A percentile compares a stretch with the other conserved stretches of the same genome.
Conservation (phyloP, 2,888 invertebrate species). For the Leucophenga maculata region DNA sequence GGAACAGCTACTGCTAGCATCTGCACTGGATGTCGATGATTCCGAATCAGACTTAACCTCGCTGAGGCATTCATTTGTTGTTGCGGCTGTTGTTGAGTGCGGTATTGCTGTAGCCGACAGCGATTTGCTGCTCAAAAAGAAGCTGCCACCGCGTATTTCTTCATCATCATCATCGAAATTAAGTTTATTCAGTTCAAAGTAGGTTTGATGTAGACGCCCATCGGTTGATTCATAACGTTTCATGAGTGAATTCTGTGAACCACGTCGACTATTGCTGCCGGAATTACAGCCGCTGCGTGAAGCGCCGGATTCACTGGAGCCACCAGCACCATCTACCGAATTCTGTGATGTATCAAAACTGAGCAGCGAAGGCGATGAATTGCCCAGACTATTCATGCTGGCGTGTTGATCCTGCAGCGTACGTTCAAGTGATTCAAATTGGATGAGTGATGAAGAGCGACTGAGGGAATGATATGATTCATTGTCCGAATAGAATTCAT, state of each 20-base stretch:
- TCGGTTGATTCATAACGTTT: slow-evolving; percentile 69
- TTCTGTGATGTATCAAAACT: slow-evolving; percentile 56
- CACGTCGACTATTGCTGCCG: slow-evolving; percentile 60
- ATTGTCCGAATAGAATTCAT: slow-evolving; percentile 72
- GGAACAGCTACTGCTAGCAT: slow-evolving; percentile 49
- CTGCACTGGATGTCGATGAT: slow-evolving; percentile 45
- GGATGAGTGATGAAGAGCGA: slow-evolving; percentile 85
- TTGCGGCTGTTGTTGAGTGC: neutral
- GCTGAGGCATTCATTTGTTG: slow-evolving; percentile 27
- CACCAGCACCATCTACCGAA: slow-evolving; percentile 31
- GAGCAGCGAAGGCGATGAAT: slow-evolving; percentile 70
- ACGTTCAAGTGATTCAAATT: slow-evolving; percentile 87
- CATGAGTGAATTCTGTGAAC: slow-evolving; percentile 64
- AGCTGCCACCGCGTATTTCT: slow-evolving; percentile 32
- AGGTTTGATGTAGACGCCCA: slow-evolving; percentile 69
- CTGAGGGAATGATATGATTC: slow-evolving; percentile 78
- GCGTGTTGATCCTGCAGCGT: slow-evolving; percentile 73
- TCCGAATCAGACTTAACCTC: slow-evolving; percentile 63
- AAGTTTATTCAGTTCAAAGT: slow-evolving; percentile 70
- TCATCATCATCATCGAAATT: slow-evolving; percentile 64
- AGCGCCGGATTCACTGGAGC: slow-evolving; percentile 35
- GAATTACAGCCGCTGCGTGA: slow-evolving; percentile 55
- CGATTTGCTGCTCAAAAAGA: slow-evolving; percentile 46
- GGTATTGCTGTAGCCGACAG: slow-evolving; percentile 34
- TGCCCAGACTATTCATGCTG: slow-evolving; percentile 67